Evolutionary conservation across 1,140 invertebrate species (phyloP), one percentile per base, ranked within the genome.

Genomic region (Drosophila elegans): DNA sequence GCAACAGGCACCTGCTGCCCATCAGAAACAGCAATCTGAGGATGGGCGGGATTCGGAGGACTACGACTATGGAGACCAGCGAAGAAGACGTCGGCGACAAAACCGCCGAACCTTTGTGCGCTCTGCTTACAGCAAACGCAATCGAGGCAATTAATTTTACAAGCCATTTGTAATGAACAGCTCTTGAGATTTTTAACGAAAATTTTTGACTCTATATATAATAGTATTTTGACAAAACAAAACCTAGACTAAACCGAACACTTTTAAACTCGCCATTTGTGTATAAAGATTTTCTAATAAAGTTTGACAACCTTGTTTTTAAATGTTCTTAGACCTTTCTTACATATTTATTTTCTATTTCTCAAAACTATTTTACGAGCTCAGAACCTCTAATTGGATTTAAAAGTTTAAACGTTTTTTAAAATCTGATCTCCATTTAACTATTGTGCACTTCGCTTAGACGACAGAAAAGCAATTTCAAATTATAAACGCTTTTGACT

Each of bases 101-200:
- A 53, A 42, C 42, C 21, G 11, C 1, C 46, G 32, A 11, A 44
- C 80, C 27, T 89, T 89, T 5, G 48, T 73, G 10, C 59, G 77
- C n/a, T 88, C 83, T 6, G 4, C 59, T 1, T 89, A 91, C 64
- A 90, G 85, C 46, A 80, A 46, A 10, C 78, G 78, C 12, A 36
- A 56, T 9, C 41, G 13, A 27, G 32, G 45, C 7, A 38, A 36
- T 11, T 10, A 32, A 10, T 52, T 6, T 46, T 29, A 6, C 3
- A 13, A n/a, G 9, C 4, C 12, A 16, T 12, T 10, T 32, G 5
- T 34, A 63, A 3, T 39, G 7, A 46, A 5, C 29, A 51, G 27
- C 27, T 41, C 16, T 38, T 34, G 10, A 46, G 42, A 69, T 69
- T 69, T 68, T 55, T 32, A 16, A 44, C 45, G 27, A 49, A 64